Evolutionary conservation across 1,140 invertebrate species (phyloP), one percentile per base, ranked within the genome.

Genomic region (Subanguina moxae): DNA sequence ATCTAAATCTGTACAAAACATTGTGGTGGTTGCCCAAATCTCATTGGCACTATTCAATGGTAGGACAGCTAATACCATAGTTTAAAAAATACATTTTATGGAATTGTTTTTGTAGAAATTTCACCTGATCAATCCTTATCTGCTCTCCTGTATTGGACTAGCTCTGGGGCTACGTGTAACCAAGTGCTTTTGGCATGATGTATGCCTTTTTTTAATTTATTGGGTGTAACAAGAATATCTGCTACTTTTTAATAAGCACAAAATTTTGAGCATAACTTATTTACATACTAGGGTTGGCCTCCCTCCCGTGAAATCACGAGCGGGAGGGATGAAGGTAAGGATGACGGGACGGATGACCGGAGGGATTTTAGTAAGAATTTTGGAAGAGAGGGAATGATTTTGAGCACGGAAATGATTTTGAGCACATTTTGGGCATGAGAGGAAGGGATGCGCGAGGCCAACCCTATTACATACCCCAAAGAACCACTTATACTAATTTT

Each of bases 1-100:
- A 95, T 82, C 86, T 97, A 17, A 93, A 97, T 85, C 85, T 97
- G 11, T 97, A 97, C 82, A 88, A 90, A 69, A 94, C 92, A 38
- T 90, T 93, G n/a, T 97, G 92, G 91, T 97, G 94, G 93, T 83
- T 96, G 27, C 91, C 92, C 19, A 89, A 95, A 77, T 93, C 92
- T 1, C 89, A 92, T 82, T 91, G 89, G 72, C 88, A 88, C 75
- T 90, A 91, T 19, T 64, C 63, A 38, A 56, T 76, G 46, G 74
- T 76, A 59, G 45, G 58, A 43, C 23, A 30, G 19, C 66, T 46
- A 38, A 0, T 71, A n/a, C n/a, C 7, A 9, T 58, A 25, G 25
- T 25, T 7, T 62, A 28, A n/a, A 9, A 15, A 28, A n/a, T 5
- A 3, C n/a, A 46, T 63, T 19, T 68, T 11, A 45, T 68, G 30